Percentiles rank a stretch among this genome's conserved stretches.
phyloP scores from a whole-genome alignment of 2,797 vertebrate genomes.

The Phrynocephalus forsythii region DNA sequence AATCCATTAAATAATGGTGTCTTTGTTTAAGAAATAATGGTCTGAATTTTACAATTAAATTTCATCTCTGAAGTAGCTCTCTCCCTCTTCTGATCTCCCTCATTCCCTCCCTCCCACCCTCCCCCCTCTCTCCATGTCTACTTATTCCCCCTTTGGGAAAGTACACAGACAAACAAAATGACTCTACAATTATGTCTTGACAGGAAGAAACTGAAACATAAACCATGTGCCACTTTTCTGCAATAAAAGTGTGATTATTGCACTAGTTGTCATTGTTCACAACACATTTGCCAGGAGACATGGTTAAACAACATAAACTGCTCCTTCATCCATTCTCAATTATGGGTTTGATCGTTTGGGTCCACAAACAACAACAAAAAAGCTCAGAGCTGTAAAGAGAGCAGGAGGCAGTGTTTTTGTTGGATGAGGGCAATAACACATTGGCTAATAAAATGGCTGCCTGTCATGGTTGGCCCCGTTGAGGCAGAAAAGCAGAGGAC shows the following conservation, averaged over 20 bases:
- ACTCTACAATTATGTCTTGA: slow-evolving; percentile 33
- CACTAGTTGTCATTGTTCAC: neutral
- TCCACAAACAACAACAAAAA: slow-evolving; percentile 62
- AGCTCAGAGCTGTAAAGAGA: slow-evolving; percentile 64
- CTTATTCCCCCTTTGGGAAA: slow-evolving; percentile 26
- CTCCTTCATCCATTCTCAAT: slow-evolving; percentile 48
- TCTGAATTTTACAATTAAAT: slow-evolving; percentile 30
- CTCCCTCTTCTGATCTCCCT: neutral
- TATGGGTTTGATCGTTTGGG: slow-evolving; percentile 51
- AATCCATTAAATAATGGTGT: neutral
- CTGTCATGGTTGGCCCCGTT: slow-evolving; percentile 65
- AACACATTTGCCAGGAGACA: slow-evolving; percentile 28
- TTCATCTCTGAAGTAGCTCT: neutral
- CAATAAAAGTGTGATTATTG: slow-evolving; percentile 41
- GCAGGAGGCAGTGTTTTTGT: slow-evolving; percentile 52
- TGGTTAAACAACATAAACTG: slow-evolving; percentile 55
- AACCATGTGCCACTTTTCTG: slow-evolving; percentile 15
- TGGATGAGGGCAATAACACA: slow-evolving; percentile 72
- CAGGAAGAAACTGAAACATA: slow-evolving; percentile 39
- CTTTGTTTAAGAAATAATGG: neutral
- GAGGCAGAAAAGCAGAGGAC: slow-evolving; percentile 66
- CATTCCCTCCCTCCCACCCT: neutral
- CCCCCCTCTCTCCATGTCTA: neutral
- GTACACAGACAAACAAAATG: slow-evolving; percentile 31
- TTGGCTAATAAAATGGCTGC: slow-evolving; percentile 75